These are phyloP conservation scores for Synergus itoensis DNA, from an alignment of 2,888 invertebrate genomes.

Conservation along the genomic window DNA sequence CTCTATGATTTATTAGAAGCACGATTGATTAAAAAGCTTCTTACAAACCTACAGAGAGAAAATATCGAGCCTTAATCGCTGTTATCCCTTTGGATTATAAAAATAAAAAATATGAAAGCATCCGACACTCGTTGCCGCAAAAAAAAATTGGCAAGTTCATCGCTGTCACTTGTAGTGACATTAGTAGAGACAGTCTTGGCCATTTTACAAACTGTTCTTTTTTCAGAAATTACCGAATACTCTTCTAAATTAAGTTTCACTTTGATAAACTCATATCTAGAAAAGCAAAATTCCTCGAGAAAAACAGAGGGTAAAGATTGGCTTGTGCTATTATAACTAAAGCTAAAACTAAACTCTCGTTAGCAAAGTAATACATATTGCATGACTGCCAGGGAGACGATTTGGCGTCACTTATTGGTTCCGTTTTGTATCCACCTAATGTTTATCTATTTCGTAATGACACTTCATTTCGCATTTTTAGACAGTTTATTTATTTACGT, in stretches of 20 bases:
- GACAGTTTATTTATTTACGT: no score
- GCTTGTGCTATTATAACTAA: background rate
- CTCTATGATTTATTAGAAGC: no score
- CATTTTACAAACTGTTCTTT: background rate
- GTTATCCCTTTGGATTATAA: background rate
- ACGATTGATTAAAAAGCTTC: background rate
- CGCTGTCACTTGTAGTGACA: conserved; percentile 15
- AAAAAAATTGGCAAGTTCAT: conserved; percentile 30
- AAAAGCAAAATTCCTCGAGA: background rate
- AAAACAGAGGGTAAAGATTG: conserved; percentile 15
- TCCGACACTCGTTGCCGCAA: conserved; percentile 6
- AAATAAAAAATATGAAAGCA: conserved; percentile 19
- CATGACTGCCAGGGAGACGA: conserved; percentile 23
- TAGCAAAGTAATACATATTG: conserved; percentile 20
- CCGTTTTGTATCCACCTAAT: background rate
- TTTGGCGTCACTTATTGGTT: conserved; percentile 27
- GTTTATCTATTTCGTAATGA: no score
- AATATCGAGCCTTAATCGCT: background rate
- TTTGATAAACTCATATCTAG: background rate
- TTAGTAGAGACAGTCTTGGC: conserved; percentile 13
- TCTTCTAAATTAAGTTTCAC: conserved; percentile 32
- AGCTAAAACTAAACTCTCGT: conserved; percentile 2
- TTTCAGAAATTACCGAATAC: conserved; percentile 28
- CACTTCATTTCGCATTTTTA: no score
- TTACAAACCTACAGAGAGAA: background rate